Evolutionary conservation across 2,888 invertebrate species (phyloP), one percentile per base, ranked within the genome.

Genomic region (Drosophila dives): DNA sequence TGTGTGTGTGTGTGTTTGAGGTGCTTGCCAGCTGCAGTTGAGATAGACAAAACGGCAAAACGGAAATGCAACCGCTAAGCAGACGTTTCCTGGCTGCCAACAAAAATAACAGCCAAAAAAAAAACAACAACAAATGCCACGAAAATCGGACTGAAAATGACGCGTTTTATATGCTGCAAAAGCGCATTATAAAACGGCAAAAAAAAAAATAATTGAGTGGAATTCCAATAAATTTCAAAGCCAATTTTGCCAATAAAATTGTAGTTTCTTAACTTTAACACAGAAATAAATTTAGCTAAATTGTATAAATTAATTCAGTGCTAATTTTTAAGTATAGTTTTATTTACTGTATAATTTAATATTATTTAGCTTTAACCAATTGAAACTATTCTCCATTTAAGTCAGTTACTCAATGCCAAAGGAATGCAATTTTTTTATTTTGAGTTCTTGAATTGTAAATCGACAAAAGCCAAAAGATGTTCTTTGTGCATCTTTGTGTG

Each of bases 21-120:
- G 26, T 51, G 54, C 42, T 49, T 33, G 48, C 17, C 45, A 15
- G 23, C 45, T 45, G 45, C 23, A 23, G 20, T 15, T 23, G 15
- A 50, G 48, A 42, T 51, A 53, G 55, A 64, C 67, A 64, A 58
- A 49, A 76, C 40, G 59, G 55, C 51, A 58, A 71, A 77, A 66
- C 83, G 83, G 87, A 83, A 80, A 78, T 83, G 83, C 81, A 86
- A 83, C 83, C 84, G 87, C 84, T 83, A 83, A 86, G 81, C 87
- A 83, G 75, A 81, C 74, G 67, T 72, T 83, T 78, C 72, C 83
- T 64, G 77, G 55, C 66, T 70, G 72, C 68, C 84, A 67, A 48
- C 73, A 63, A 55, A 54, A 54, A 56, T 0, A 59, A 26, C 33
- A 78, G 17, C 5, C 33, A 53, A 38, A 53, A 40, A n/a, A 33